A percentile compares a stretch with the other conserved stretches of the same genome.
Evolutionary conservation across 2,797 vertebrate genomes (phyloP).

Genomic region (Ptychobarbus kaznakovi): DNA sequence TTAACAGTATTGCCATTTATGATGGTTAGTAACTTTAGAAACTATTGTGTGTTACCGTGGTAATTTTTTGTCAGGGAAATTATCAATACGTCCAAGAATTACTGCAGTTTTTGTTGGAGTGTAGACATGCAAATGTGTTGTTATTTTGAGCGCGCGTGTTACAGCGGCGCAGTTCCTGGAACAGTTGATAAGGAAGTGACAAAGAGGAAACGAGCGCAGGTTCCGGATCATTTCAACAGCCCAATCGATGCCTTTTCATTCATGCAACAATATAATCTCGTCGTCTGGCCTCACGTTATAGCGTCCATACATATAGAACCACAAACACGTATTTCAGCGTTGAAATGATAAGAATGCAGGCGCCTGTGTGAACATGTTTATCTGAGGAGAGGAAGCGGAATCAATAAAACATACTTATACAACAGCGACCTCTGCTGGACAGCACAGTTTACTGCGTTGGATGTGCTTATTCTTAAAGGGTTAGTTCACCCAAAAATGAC

Average conservation of each 20-base stretch:
- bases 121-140: conserved; percentile 21
- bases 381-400: neutral
- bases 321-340: neutral
- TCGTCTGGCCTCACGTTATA: neutral
- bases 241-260: conserved; percentile 8
- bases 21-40: neutral
- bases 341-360: neutral
- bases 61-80: neutral
- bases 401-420: neutral
- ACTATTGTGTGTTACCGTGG: neutral
- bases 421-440: conserved; percentile 12
- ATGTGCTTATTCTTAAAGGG: neutral
- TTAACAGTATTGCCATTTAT: neutral
- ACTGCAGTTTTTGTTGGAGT: neutral
- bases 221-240: conserved; percentile 47
- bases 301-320: neutral
- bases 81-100: neutral
- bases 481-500: too few relatives aligned
- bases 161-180: conserved; percentile 75
- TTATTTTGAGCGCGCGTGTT: conserved; percentile 13
- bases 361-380: conserved; percentile 15
- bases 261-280: neutral
- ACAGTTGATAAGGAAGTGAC: conserved; percentile 79
- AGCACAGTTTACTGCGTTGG: neutral
- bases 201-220: conserved; percentile 72